Evolutionary conservation across 2,888 invertebrate genomes (phyloP).

Genomic region (Camponotus fellah): DNA sequence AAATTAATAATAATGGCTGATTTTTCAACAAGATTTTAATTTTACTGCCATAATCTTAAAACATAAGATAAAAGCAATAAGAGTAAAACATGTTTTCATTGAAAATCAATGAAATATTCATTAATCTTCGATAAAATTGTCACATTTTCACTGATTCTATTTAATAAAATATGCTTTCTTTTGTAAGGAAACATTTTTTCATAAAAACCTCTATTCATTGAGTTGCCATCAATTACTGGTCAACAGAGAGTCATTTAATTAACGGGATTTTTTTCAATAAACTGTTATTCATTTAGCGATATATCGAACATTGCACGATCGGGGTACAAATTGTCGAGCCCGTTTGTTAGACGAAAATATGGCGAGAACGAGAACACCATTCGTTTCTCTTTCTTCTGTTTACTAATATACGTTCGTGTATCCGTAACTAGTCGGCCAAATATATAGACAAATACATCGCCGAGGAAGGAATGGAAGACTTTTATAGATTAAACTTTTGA

Average conservation of each 20-base stretch:
- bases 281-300: conserved; percentile 12
- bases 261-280: conserved; percentile 36
- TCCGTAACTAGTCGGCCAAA: conserved; percentile 63
- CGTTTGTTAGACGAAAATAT: conserved; percentile 39
- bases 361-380: conserved; percentile 52
- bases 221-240: conserved; percentile 15
- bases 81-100: background rate
- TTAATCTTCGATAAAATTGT: background rate
- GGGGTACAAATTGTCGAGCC: conserved; percentile 29
- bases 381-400: conserved; percentile 16
- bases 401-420: conserved; percentile 49
- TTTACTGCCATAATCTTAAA: too few relatives aligned
- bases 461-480: conserved; percentile 80
- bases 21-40: too few relatives aligned
- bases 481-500: conserved; percentile 77
- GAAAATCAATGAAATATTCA: background rate
- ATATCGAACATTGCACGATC: conserved; percentile 5
- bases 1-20: background rate
- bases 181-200: conserved; percentile 7
- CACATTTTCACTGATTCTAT: background rate
- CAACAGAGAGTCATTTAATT: conserved; percentile 18
- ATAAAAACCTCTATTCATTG: background rate
- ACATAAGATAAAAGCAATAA: background rate
- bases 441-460: conserved; percentile 66
- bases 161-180: background rate